Evolutionary conservation across 2,888 invertebrate genomes (phyloP).

Genomic region (Dysmachus trigonus): DNA sequence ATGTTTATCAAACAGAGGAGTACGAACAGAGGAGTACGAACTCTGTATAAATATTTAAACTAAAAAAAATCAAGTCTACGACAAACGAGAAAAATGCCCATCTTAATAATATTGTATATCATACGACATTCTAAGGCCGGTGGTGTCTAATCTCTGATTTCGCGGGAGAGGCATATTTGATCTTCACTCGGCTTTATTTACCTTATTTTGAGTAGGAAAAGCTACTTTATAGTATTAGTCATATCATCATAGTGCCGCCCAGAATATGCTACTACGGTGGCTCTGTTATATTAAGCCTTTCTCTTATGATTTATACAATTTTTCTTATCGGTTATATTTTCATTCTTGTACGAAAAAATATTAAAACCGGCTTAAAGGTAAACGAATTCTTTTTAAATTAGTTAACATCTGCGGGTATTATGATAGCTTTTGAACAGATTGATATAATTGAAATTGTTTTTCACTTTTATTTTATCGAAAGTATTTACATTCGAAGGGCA

Average conservation of each 20-base stretch:
- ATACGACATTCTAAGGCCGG: not conserved
- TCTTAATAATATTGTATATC: not conserved
- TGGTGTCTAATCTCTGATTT: not conserved
- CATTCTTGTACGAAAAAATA: not conserved
- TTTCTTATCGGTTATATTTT: not conserved
- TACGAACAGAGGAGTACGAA: not conserved
- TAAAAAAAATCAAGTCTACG: not conserved
- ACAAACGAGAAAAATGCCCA: not conserved
- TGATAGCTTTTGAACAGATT: not conserved
- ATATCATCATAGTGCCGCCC: not conserved
- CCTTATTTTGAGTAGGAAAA: not conserved
- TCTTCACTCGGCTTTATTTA: not conserved
- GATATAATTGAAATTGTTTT: not conserved
- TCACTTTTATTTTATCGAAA: not conserved
- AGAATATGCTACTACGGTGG: not conserved
- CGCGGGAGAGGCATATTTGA: not conserved
- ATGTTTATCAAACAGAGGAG: conserved; percentile 18
- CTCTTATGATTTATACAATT: not conserved
- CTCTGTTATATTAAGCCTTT: not conserved
- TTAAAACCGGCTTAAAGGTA: not conserved
- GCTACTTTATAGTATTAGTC: not conserved
- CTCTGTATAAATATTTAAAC: conserved; percentile 5
- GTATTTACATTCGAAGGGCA: not conserved
- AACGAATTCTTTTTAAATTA: not conserved
- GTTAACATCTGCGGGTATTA: not conserved